Evolutionary conservation across 1,140 invertebrate genomes (phyloP).

Genomic region (Atopsyche davidsoni): DNA sequence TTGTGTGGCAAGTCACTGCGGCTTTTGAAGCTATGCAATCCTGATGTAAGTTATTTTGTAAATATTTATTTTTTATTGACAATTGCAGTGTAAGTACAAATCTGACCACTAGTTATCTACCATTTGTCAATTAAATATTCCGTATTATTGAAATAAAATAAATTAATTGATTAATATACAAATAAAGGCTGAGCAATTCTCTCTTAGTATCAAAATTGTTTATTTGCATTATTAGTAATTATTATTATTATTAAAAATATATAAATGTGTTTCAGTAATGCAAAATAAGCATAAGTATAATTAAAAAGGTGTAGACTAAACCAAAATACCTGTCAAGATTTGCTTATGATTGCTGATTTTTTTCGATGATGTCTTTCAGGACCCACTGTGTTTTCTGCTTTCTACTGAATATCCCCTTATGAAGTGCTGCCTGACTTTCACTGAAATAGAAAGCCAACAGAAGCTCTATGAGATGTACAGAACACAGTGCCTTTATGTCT

Average conservation of each 20-base stretch:
- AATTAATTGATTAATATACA: too few relatives aligned
- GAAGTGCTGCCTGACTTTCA: constrained; percentile 50
- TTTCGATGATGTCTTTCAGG: constrained; percentile 41
- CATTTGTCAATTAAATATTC: neutral
- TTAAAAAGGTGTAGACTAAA: too few relatives aligned
- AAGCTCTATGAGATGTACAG: constrained; percentile 47
- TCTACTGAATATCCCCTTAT: constrained; percentile 48
- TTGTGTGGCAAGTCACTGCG: constrained; percentile 56
- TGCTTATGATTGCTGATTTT: constrained; percentile 10
- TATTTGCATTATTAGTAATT: neutral
- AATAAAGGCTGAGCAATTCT: too few relatives aligned
- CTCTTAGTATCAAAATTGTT: too few relatives aligned
- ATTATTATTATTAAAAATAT: too few relatives aligned
- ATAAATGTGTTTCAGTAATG: too few relatives aligned
- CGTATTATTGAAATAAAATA: too few relatives aligned
- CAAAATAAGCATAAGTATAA: too few relatives aligned
- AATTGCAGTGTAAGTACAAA: too few relatives aligned
- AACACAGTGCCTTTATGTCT: constrained; percentile 43
- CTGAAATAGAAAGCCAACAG: constrained; percentile 48
- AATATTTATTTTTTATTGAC: constrained; percentile 10
- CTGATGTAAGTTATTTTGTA: constrained; percentile 43
- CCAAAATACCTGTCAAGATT: too few relatives aligned
- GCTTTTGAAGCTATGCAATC: constrained; percentile 54
- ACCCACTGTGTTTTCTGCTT: constrained; percentile 51
- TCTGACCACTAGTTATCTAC: too few relatives aligned